These are phyloP conservation scores for Cynocephalus volans DNA, from an alignment of 2,113 vertebrate species.

Conservation along the genomic window DNA sequence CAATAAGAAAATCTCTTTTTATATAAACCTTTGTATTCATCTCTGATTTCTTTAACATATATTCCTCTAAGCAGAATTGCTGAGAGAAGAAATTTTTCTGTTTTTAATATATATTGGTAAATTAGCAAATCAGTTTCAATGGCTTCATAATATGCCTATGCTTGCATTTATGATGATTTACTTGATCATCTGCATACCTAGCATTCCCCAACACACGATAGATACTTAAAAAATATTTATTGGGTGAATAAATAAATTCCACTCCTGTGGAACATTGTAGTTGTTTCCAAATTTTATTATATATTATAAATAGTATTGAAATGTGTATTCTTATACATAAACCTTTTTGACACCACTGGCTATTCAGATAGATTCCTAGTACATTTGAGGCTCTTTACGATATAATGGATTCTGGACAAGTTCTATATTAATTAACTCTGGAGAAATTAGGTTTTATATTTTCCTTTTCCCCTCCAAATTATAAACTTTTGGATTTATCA, in stretches of 20 bases:
- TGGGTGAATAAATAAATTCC: not conserved
- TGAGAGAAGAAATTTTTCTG: not conserved
- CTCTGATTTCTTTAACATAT: not conserved
- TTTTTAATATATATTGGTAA: not conserved
- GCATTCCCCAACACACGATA: not conserved
- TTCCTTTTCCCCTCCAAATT: not conserved
- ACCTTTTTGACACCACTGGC: not conserved
- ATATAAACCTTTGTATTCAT: not conserved
- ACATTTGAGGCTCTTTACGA: not conserved
- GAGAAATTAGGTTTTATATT: not conserved
- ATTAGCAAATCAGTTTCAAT: not conserved
- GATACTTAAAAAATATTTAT: conserved; percentile 9
- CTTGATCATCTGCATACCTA: not conserved
- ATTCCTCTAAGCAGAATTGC: not conserved
- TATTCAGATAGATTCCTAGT: not conserved
- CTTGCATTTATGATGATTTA: not conserved
- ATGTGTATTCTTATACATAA: not conserved
- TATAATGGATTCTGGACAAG: not conserved
- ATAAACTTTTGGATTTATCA: not conserved
- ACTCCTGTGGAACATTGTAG: not conserved
- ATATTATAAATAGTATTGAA: not conserved
- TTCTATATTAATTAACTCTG: not conserved
- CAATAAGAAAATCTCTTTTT: not conserved
- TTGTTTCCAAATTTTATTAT: not conserved
- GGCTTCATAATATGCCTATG: not conserved